Base-by-base conservation (phyloP, 1,140 invertebrate genomes). In the Brachionus rubens region DNA sequence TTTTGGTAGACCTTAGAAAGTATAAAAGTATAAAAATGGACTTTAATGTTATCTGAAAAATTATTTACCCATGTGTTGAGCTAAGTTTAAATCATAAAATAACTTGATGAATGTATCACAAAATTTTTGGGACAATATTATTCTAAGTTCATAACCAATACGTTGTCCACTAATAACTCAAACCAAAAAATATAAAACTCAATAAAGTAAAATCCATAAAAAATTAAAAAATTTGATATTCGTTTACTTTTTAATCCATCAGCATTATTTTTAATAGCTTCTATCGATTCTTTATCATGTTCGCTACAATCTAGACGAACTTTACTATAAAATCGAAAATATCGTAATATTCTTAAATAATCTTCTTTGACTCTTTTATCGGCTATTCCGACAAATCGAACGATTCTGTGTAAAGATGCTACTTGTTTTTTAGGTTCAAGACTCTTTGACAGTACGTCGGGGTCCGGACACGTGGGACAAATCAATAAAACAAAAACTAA, bases 331-430 rank as follows among this genome's bases (percentile, higher is more conserved):
- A 99, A 99, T 33, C 92, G 89, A 82, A 95, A 96, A 85, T 96
- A 96, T 80, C 94, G 86, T 54, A 99, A 86, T 79, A 99, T 99
- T 80, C 97, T 87, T 1, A 99, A 86, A 86, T 91, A 99, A 86
- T 99, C 97, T 87, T 99, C 96, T 81, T 91, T 89, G 62, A 99
- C 96, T 81, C 97, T 88, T 16, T 87, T 86, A 70, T 84, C 87
- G 5, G 96, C 85, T 84, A 94, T 88, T 5, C 96, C 97, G 75
- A 99, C 97, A 89, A 99, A 99, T 41, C 86, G 86, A 36, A 99
- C 85, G 79, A 87, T 88, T 78, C 87, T 87, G 0, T 91, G n/a
- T n/a, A n/a, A n/a, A n/a, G n/a, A n/a, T n/a, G n/a, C n/a, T n/a
- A n/a, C n/a, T n/a, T n/a, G n/a, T n/a, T n/a, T n/a, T n/a, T n/a